These are phyloP conservation scores for Bos indicus DNA, from an alignment of 2,113 vertebrate genomes.

Conservation along the genomic window DNA sequence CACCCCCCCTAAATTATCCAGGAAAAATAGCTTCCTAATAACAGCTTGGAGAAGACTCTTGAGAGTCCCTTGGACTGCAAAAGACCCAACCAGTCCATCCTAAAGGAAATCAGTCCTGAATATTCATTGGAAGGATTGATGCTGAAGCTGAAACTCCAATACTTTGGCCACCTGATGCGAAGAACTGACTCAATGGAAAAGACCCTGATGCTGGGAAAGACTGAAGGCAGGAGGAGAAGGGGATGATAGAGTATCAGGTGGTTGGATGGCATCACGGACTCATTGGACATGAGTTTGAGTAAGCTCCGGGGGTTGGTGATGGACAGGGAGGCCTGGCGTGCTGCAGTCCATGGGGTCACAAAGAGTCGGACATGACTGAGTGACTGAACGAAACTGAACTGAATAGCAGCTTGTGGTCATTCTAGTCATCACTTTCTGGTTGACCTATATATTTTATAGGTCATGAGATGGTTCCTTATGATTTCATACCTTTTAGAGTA, in stretches of 20 bases:
- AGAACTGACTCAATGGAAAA: background rate
- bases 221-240: background rate
- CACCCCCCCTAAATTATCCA: background rate
- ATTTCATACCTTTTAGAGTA: background rate
- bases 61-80: background rate
- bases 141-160: background rate
- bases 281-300: background rate
- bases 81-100: background rate
- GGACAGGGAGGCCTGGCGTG: background rate
- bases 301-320: rapidly evolving
- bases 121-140: background rate
- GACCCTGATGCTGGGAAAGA: background rate
- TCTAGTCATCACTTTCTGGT: background rate
- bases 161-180: background rate
- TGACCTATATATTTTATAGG: background rate
- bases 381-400: background rate
- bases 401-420: background rate
- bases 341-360: background rate
- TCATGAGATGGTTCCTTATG: background rate
- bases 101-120: background rate
- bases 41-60: background rate
- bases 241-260: background rate
- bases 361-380: rapidly evolving
- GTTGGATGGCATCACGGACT: background rate
- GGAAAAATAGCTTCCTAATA: background rate